Conservation (phyloP, 2,888 invertebrate genomes). For the Lissonota sp. region DNA sequence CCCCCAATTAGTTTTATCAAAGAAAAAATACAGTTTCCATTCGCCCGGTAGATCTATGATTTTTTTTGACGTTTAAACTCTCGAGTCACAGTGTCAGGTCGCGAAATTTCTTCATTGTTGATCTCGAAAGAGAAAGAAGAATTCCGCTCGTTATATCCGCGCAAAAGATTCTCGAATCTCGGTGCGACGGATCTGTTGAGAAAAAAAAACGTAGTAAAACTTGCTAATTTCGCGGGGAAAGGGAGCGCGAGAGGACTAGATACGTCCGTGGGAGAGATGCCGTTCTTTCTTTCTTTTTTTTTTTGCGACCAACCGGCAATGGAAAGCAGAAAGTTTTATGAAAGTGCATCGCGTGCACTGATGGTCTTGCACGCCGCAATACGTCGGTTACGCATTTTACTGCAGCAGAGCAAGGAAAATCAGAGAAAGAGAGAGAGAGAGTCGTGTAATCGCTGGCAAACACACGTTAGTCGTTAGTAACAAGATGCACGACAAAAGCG, state of each 20-base stretch:
- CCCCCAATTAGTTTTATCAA: too few relatives aligned
- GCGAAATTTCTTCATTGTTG: slow-evolving; percentile 24
- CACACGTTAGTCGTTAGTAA: slow-evolving; percentile 47
- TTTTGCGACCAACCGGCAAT: slow-evolving; percentile 73
- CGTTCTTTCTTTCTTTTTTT: slow-evolving; percentile 68
- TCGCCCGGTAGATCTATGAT: background rate
- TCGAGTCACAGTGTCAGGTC: slow-evolving; percentile 15
- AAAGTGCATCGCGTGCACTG: slow-evolving; percentile 80
- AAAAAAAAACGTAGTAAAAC: slow-evolving; percentile 22
- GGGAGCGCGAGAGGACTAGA: slow-evolving; percentile 42
- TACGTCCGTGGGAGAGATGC: slow-evolving; percentile 71
- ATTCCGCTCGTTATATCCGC: background rate
- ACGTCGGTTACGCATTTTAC: slow-evolving; percentile 70
- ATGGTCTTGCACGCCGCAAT: slow-evolving; percentile 51
- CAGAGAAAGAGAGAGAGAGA: slow-evolving; percentile 27
- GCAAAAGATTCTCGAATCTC: background rate
- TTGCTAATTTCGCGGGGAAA: background rate
- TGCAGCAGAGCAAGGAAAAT: slow-evolving; percentile 42
- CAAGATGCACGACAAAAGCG: slow-evolving; percentile 63
- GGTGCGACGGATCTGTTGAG: background rate
- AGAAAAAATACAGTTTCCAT: background rate
- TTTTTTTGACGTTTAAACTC: background rate
- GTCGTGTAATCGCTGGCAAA: slow-evolving; percentile 52
- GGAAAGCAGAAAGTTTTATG: slow-evolving; percentile 82
- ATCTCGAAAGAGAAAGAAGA: slow-evolving; percentile 10